Percentiles rank a stretch among this genome's conserved stretches.
Conservation (phyloP, 2,888 invertebrate species). For the Camponotus fellah region DNA sequence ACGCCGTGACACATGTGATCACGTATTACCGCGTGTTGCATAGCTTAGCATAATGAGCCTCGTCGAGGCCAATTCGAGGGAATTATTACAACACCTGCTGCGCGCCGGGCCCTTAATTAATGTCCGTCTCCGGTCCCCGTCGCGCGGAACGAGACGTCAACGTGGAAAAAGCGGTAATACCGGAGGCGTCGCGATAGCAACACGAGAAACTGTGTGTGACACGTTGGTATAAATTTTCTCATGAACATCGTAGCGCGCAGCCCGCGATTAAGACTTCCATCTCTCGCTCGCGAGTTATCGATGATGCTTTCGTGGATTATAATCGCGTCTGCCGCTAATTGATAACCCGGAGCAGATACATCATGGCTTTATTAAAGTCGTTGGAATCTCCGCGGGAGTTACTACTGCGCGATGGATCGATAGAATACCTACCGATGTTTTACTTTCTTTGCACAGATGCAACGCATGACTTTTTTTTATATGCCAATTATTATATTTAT, state of each 20-base stretch:
- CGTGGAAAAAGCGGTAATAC: conserved; percentile 12
- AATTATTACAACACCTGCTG: conserved; percentile 70
- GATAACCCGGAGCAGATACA: conserved; percentile 39
- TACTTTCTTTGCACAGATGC: background rate
- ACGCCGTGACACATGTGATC: conserved; percentile 37
- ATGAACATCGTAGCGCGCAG: background rate
- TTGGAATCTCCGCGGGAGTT: conserved; percentile 18
- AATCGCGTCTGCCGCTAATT: conserved; percentile 22
- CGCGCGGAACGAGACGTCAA: background rate
- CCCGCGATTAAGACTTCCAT: conserved; percentile 29
- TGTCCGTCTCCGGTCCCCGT: conserved; percentile 43
- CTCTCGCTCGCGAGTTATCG: conserved; percentile 20
- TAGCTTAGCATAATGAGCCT: conserved; percentile 65
- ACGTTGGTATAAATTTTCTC: conserved; percentile 22
- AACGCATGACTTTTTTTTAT: background rate
- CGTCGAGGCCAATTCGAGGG: conserved; percentile 61
- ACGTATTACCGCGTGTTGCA: conserved; percentile 49
- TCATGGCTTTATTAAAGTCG: conserved; percentile 36
- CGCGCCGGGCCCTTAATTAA: conserved; percentile 57
- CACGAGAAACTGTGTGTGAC: conserved; percentile 6
- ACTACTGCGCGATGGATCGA: background rate
- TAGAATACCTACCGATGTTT: background rate
- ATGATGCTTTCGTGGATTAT: conserved; percentile 12
- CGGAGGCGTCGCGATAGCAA: background rate
- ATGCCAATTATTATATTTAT: background rate